A percentile compares a stretch with the other conserved stretches of the same genome.
Evolutionary conservation across 2,888 invertebrate genomes (phyloP).

Genomic region (Megaustenia siamemsis): DNA sequence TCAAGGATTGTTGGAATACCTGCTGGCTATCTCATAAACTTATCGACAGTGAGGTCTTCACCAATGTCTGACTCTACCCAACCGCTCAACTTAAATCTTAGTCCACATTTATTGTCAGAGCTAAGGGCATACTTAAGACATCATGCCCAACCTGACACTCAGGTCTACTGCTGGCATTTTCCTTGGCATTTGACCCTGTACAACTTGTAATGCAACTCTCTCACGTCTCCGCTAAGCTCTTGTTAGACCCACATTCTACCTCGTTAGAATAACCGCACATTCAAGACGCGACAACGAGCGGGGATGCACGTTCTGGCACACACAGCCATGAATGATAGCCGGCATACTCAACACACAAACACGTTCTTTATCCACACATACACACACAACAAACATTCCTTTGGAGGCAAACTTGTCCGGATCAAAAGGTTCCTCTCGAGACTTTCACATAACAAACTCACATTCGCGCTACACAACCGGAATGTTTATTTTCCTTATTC

Average conservation of each 20-base stretch:
- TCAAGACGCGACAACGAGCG: too few species aligned
- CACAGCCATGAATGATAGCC: background rate
- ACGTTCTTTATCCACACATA: background rate
- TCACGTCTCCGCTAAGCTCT: background rate
- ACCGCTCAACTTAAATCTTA: background rate
- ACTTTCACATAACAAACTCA: background rate
- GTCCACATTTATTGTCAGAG: background rate
- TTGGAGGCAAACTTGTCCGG: background rate
- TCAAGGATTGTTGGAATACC: background rate
- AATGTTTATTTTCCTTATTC: background rate
- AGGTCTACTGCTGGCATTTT: conserved; percentile 4
- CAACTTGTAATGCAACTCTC: background rate
- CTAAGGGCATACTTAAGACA: background rate
- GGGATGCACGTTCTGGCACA: too few species aligned
- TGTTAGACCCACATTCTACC: too few species aligned
- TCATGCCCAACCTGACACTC: background rate
- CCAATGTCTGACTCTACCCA: background rate
- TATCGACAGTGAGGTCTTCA: too few species aligned
- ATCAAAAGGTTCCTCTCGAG: background rate
- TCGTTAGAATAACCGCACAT: too few species aligned
- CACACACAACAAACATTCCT: conserved; percentile 11
- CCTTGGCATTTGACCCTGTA: conserved; percentile 1
- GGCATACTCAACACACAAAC: background rate
- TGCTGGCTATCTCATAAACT: background rate
- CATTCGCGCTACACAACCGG: background rate